Conservation (phyloP, 2,797 vertebrate genomes). For the Myotis vivesi region DNA sequence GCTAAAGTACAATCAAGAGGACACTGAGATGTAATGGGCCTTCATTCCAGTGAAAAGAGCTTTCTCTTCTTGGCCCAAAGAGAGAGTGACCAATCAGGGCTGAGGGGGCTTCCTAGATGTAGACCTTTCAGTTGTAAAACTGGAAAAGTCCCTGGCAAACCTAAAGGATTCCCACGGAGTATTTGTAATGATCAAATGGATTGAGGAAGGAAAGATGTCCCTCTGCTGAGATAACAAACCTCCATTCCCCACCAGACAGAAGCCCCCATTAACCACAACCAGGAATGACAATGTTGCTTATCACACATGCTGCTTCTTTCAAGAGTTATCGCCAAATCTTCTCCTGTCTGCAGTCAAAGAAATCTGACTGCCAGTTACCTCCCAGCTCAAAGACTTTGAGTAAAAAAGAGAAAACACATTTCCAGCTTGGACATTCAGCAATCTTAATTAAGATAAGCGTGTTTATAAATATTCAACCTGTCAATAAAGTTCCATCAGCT, state of each 20-base stretch:
- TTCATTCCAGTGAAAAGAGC: not conserved
- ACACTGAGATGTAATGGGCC: not conserved
- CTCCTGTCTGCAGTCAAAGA: not conserved
- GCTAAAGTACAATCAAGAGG: not conserved
- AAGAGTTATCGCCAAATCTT: not conserved
- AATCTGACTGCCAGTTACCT: not conserved
- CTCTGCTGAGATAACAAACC: not conserved
- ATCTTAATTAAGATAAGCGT: conserved; percentile 53
- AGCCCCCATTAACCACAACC: not conserved
- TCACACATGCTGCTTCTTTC: not conserved
- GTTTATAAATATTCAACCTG: conserved; percentile 57
- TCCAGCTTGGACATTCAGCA: not conserved
- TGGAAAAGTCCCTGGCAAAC: not conserved
- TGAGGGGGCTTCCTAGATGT: not conserved
- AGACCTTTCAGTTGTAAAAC: not conserved
- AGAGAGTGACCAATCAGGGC: not conserved
- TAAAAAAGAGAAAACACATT: not conserved
- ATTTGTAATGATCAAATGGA: not conserved
- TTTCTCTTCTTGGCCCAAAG: not conserved
- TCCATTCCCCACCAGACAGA: not conserved
- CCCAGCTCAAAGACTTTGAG: not conserved
- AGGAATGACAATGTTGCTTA: not conserved
- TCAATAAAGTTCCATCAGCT: conserved; percentile 14
- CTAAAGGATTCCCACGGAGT: not conserved
- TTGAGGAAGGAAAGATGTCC: not conserved